Conservation (phyloP, 2,113 vertebrate genomes). For the Cinclus mexicanus region DNA sequence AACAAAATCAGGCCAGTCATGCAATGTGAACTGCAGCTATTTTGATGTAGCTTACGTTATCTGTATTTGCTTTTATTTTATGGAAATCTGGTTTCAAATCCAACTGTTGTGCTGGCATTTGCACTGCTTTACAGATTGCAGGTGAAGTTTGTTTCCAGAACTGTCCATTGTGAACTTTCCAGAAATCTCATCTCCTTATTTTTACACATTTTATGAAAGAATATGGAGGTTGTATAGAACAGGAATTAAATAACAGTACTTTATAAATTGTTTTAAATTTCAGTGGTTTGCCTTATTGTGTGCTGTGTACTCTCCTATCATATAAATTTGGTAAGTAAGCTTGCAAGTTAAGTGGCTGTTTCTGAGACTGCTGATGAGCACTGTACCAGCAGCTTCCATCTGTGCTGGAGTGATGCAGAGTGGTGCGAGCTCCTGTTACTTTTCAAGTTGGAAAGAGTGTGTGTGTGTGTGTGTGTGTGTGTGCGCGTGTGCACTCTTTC, state of each 20-base stretch:
- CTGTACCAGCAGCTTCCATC: not conserved
- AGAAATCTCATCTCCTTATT: conserved; percentile 6
- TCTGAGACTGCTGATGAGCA: not conserved
- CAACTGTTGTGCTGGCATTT: not conserved
- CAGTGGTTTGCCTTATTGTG: conserved; percentile 15
- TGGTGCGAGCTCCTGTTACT: not conserved
- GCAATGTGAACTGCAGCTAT: not conserved
- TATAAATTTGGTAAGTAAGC: not conserved
- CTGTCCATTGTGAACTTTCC: not conserved
- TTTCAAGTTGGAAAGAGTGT: not conserved
- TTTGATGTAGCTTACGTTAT: not conserved
- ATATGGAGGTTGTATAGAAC: conserved; percentile 26
- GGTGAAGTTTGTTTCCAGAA: conserved; percentile 30
- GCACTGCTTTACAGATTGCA: not conserved
- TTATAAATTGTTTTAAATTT: conserved; percentile 27
- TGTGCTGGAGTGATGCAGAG: not conserved
- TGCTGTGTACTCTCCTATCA: conserved; percentile 30
- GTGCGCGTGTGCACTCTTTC: not conserved
- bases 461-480: not conserved
- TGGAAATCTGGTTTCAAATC: conserved; percentile 43
- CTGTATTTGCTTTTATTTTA: not conserved
- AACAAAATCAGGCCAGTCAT: not conserved
- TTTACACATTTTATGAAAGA: not conserved
- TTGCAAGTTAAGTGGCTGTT: not conserved
- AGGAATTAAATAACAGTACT: not conserved